Conservation (phyloP, 2,113 vertebrate genomes). For the Triplophysa rosa region DNA sequence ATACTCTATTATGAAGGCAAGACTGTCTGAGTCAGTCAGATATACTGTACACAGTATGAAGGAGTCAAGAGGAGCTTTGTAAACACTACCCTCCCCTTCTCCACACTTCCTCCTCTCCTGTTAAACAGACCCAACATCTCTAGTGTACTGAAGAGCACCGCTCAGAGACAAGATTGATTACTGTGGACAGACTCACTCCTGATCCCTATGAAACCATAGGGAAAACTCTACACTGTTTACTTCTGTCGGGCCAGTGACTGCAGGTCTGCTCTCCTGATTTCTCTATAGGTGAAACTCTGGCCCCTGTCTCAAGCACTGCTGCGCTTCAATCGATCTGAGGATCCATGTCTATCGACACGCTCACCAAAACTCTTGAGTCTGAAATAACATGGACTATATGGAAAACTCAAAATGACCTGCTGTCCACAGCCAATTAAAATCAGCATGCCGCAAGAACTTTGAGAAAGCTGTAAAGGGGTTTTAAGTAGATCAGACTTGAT, state of each 20-base stretch:
- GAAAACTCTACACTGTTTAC: slow-evolving; percentile 6
- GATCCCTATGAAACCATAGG: neutral
- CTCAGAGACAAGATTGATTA: slow-evolving; percentile 26
- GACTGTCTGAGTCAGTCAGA: neutral
- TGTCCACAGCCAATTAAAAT: neutral
- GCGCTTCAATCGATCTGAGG: too few species aligned
- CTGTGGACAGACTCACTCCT: neutral
- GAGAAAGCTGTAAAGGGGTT: too few species aligned
- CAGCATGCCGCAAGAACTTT: too few species aligned
- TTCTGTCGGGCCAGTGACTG: neutral
- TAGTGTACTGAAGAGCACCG: neutral
- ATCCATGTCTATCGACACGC: neutral
- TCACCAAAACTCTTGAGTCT: neutral
- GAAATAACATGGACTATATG: neutral
- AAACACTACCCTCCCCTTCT: neutral
- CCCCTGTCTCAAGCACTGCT: neutral
- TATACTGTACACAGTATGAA: neutral
- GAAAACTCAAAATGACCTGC: neutral
- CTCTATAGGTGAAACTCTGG: neutral
- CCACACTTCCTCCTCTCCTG: neutral
- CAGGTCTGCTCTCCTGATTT: slow-evolving; percentile 8
- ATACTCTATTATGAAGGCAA: neutral
- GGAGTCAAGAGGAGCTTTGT: neutral
- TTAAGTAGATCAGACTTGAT: too few species aligned
- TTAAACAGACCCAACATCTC: slow-evolving; percentile 18